A percentile compares a stretch with the other conserved stretches of the same genome.
These are phyloP conservation scores for Plusia festucae DNA, from an alignment of 2,888 invertebrate species.

Conservation along the genomic window DNA sequence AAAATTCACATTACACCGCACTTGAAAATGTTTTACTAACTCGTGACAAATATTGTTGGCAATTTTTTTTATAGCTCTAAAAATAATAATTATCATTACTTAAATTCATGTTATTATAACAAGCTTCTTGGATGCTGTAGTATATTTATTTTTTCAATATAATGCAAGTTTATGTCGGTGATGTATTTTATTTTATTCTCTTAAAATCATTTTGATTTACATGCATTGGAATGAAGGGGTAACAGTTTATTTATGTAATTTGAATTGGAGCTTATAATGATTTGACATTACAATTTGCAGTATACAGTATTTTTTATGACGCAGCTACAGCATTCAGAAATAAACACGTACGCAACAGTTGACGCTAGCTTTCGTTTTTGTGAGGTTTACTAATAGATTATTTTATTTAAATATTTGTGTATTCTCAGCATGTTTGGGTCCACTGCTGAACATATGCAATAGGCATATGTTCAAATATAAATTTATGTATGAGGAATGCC, in stretches of 20 bases:
- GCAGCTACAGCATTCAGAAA: background rate
- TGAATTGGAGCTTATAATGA: slow-evolving; percentile 8
- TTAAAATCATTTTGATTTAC: too few relatives aligned
- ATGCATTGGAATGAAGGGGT: background rate
- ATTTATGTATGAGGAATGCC: slow-evolving; percentile 41
- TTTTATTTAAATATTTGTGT: slow-evolving; percentile 13
- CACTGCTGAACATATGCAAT: too few relatives aligned
- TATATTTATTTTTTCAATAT: background rate
- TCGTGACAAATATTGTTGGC: too few relatives aligned
- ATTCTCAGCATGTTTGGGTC: too few relatives aligned
- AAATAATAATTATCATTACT: too few relatives aligned
- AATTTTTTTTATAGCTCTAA: too few relatives aligned
- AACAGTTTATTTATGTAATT: too few relatives aligned
- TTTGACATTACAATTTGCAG: too few relatives aligned
- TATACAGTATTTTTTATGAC: background rate
- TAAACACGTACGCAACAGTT: background rate
- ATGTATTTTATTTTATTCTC: too few relatives aligned
- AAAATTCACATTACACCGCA: too few relatives aligned
- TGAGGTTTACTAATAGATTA: background rate
- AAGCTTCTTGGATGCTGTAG: background rate
- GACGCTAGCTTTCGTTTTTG: background rate
- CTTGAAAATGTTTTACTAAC: too few relatives aligned
- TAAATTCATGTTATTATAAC: background rate
- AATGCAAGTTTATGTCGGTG: background rate
- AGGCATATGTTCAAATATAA: too few relatives aligned